Base-by-base conservation (phyloP, 2,797 vertebrate genomes). In the Mus minutoides region DNA sequence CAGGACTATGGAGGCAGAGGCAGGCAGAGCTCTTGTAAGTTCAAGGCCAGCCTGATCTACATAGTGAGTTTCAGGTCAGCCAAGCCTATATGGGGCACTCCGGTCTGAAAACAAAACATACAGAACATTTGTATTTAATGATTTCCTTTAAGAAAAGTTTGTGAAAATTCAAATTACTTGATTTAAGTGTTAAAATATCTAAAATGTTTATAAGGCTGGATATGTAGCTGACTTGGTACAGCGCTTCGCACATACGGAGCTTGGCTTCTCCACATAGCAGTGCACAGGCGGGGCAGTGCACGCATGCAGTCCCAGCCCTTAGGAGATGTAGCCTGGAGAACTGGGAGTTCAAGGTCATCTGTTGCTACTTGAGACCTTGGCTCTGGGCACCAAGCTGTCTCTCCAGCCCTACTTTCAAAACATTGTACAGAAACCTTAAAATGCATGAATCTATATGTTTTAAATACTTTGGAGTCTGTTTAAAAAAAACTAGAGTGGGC, bases 151-250 rank as follows among this genome's bases (percentile, higher is more conserved):
- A 93, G 69, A 37, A 92, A 56, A 87, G 19, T 86, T 86, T 86
- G n/a, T 86, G 60, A 93, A 94, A 93, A 69, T 79, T 76, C 56
- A 69, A 86, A 93, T 83, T 83, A 78, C 83, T 89, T 54, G 64
- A 40, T 91, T 75, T 88, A 93, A 79, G 6, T 91, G 6, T 96
- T 88, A 43, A 84, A 54, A 75, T 88, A 34, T n/a, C 82, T 94
- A 71, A 69, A 58, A 34, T 21, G 54, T 69, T 40, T 87, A 54
- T 87, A 11, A 54, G 67, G 31, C 22, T 54, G 84, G 64, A 24
- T 6, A 46, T 49, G 29, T 21, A 49, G 80, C 37, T 64, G 58
- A 46, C 29, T 67, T 85, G 60, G 46, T 34, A 10, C 26, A 60
- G 17, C 49, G 7, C 60, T 62, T 85, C 34, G 60, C 62, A 85